Conservation (phyloP, 2,888 invertebrate genomes). For the Iselma pallidipennis region DNA sequence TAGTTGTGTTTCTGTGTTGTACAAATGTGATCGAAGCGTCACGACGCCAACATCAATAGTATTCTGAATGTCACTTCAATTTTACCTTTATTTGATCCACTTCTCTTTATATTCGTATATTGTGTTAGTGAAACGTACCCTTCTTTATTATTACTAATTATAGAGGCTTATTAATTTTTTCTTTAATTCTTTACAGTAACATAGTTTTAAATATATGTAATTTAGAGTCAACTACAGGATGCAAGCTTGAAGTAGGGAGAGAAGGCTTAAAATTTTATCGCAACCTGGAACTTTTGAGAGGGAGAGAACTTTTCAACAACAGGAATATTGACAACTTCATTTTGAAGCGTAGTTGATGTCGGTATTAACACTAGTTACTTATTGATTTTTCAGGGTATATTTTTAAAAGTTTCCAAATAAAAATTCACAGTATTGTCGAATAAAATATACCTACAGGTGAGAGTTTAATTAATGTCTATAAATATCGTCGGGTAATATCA, state of each 20-base stretch:
- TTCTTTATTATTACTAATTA: background rate
- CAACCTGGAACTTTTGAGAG: background rate
- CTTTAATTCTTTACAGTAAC: background rate
- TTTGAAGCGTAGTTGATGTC: too few relatives aligned
- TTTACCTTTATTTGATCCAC: background rate
- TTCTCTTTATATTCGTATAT: background rate
- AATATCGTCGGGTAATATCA: background rate
- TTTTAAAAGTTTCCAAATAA: background rate
- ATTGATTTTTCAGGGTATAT: background rate
- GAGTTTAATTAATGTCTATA: background rate
- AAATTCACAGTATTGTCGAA: background rate
- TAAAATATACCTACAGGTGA: background rate
- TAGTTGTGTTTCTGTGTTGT: background rate
- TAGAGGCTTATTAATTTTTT: background rate
- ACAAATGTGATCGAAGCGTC: background rate
- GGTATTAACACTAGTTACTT: background rate
- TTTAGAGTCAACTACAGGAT: background rate
- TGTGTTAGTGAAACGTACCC: background rate
- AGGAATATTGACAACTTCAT: background rate
- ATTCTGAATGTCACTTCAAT: background rate
- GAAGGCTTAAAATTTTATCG: background rate
- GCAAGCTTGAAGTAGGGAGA: background rate
- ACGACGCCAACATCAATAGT: background rate
- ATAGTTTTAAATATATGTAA: background rate
- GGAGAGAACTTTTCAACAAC: background rate